Evolutionary conservation across 2,113 vertebrate species (phyloP), one percentile per base, ranked within the genome.

Genomic region (Excalfactoria chinensis): DNA sequence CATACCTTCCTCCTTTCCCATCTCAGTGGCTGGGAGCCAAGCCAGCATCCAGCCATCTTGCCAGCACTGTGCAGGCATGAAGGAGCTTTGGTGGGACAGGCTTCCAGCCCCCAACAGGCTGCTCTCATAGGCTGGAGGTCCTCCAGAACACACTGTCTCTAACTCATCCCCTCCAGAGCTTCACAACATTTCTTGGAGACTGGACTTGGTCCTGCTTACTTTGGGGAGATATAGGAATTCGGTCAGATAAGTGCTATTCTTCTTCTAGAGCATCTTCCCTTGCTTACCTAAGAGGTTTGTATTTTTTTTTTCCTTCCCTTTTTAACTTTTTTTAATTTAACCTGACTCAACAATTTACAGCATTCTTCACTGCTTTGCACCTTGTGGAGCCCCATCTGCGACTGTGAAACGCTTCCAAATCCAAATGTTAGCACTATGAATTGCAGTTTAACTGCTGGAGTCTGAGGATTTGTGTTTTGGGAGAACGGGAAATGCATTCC

Each of bases 331-430:
- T 94, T 44, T 34, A 86, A 86, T 93, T 92, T 90, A 94, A 93
- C 91, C 86, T 92, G 94, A 92, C 84, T 92, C 21, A 1, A 84
- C 95, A 89, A 94, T 92, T 95, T 91, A 91, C 74, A 83, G 58
- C 82, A 66, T 88, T 94, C 86, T 84, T 93, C 90, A 90, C 59
- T 81, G 90, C 94, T 90, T 89, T 96, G 86, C 94, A 96, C 91
- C 95, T 94, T 90, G 94, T 18, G 46, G 93, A 94, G 94, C 34
- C 87, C 93, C 94, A 96, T 94, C 93, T 95, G 95, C 82, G 86
- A 7, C 8, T 21, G 74, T 4, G 7, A 94, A 90, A 93, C 1
- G 7, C 71, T 93, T 95, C 93, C 95, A 96, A 94, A 92, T 79
- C 86, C 86, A 82, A 84, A 55, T 7, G 53, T 83, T 93, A 84